A percentile compares a stretch with the other conserved stretches of the same genome.
phyloP scores from a whole-genome alignment of 37 sponge, comb jelly and placozoan species.

The Geodia barretti region DNA sequence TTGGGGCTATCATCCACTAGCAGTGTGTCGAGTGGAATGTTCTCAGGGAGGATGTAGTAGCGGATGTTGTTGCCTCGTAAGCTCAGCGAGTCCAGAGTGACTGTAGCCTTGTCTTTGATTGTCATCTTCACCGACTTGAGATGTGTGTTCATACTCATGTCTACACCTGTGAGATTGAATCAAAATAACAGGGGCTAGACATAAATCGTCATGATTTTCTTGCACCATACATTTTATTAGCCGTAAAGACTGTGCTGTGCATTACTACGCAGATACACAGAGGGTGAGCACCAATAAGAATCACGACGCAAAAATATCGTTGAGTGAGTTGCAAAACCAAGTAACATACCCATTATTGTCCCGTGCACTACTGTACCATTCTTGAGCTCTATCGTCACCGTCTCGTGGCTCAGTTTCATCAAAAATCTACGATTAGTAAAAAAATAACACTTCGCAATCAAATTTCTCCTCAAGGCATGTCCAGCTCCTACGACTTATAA shows the following conservation, averaged over 20 bases:
- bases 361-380: conserved; percentile 98
- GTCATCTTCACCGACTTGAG: conserved; percentile 98
- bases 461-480: too few species aligned
- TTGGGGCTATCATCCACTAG: conserved; percentile 92
- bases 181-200: too few species aligned
- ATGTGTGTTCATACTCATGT: conserved; percentile 99
- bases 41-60: conserved; percentile 95
- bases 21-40: conserved; percentile 92
- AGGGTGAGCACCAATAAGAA: conserved; percentile 23
- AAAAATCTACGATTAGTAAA: conserved; percentile 78
- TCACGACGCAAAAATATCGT: not conserved
- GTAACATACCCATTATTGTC: conserved; percentile 78
- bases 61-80: conserved; percentile 97
- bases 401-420: conserved; percentile 99
- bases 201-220: not conserved
- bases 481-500: not conserved
- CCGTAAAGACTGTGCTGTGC: too few species aligned
- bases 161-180: conserved; percentile 84
- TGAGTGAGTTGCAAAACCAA: not conserved
- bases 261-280: too few species aligned
- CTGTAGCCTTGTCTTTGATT: conserved; percentile 88
- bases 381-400: conserved; percentile 97
- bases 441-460: too few species aligned
- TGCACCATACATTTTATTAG: too few species aligned
- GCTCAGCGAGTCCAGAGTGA: conserved; percentile 89